Evolutionary conservation across 1,140 invertebrate species (phyloP).

Genomic region (Leptopilina boulardi): DNA sequence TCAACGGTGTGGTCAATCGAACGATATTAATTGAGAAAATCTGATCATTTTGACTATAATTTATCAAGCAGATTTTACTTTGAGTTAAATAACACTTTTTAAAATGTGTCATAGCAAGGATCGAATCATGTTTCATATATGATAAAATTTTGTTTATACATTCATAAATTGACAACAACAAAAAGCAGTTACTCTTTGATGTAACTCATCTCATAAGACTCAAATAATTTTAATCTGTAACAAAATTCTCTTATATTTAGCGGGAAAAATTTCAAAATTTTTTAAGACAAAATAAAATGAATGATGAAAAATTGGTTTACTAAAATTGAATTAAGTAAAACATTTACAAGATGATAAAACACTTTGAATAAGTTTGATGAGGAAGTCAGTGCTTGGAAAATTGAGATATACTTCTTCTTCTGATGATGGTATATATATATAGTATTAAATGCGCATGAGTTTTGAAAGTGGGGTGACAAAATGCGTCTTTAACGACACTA

Average conservation of each 20-base stretch:
- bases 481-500: conserved; percentile 66
- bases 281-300: too few species aligned
- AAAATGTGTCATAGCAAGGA: conserved; percentile 16
- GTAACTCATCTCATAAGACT: too few species aligned
- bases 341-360: conserved; percentile 8
- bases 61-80: conserved; percentile 2
- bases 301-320: too few species aligned
- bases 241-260: too few species aligned
- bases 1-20: neutral
- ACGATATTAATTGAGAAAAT: conserved; percentile 23
- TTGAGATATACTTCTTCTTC: conserved; percentile 20
- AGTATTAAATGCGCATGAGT: conserved; percentile 25
- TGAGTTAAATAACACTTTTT: conserved; percentile 6
- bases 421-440: neutral
- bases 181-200: too few species aligned
- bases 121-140: neutral
- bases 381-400: conserved; percentile 24
- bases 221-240: too few species aligned
- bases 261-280: too few species aligned
- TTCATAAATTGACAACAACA: too few species aligned
- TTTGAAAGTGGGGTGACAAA: conserved; percentile 57
- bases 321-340: neutral
- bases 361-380: neutral
- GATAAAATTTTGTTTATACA: too few species aligned
- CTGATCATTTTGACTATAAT: conserved; percentile 20